These are phyloP conservation scores for Drosophila siamana DNA, from an alignment of 2,888 invertebrate genomes.

Conservation along the genomic window DNA sequence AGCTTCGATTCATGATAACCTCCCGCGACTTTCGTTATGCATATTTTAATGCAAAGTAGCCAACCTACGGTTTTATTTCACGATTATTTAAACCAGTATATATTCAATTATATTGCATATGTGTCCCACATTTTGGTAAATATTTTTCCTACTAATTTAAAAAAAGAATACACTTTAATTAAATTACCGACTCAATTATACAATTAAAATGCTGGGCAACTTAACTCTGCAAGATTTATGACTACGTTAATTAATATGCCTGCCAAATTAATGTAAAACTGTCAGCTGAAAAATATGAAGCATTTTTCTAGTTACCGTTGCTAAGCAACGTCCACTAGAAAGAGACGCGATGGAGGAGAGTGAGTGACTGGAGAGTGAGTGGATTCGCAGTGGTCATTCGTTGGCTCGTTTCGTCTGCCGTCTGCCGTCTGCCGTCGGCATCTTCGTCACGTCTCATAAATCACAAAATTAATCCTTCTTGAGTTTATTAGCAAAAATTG, in stretches of 20 bases:
- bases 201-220: constrained; percentile 16
- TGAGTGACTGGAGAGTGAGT: background rate
- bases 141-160: background rate
- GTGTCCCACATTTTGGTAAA: too few relatives aligned
- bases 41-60: too few relatives aligned
- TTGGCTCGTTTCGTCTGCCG: constrained; percentile 5
- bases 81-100: too few relatives aligned
- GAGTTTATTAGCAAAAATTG: constrained; percentile 84
- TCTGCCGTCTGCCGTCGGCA: constrained; percentile 18
- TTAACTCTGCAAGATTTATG: constrained; percentile 37
- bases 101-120: too few relatives aligned
- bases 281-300: constrained; percentile 56
- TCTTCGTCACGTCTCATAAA: constrained; percentile 75
- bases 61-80: too few relatives aligned
- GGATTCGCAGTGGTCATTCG: constrained; percentile 22
- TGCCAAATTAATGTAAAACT: constrained; percentile 38
- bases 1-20: too few relatives aligned
- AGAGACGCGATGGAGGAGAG: background rate
- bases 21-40: too few relatives aligned
- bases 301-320: constrained; percentile 44
- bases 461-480: constrained; percentile 84
- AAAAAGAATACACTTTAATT: constrained; percentile 3
- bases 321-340: constrained; percentile 7
- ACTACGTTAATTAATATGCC: constrained; percentile 59
- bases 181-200: constrained; percentile 2